These are phyloP conservation scores for Crossocerus cetratus DNA, from an alignment of 2,888 invertebrate genomes.

Conservation along the genomic window DNA sequence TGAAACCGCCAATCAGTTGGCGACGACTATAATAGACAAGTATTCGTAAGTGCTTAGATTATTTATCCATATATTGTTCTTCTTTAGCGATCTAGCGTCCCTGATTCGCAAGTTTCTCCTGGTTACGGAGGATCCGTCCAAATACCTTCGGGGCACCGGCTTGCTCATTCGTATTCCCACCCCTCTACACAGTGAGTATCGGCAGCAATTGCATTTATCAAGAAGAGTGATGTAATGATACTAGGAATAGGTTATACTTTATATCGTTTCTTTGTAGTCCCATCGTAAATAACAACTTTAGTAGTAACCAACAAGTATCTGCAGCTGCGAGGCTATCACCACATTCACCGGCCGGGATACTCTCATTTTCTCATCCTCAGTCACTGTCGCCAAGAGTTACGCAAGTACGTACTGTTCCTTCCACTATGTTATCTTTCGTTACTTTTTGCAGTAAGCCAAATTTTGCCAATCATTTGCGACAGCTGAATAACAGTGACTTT, in stretches of 20 bases:
- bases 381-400: slow-evolving; percentile 80
- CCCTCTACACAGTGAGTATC: slow-evolving; percentile 72
- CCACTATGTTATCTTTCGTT: no score
- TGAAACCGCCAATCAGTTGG: no score
- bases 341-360: slow-evolving; percentile 77
- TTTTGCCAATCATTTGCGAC: no score
- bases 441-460: neutral
- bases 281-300: slow-evolving; percentile 76
- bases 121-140: slow-evolving; percentile 79
- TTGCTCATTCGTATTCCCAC: slow-evolving; percentile 75
- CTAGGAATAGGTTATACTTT: neutral
- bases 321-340: slow-evolving; percentile 80
- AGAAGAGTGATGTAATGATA: neutral
- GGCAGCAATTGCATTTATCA: neutral
- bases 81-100: slow-evolving; percentile 77
- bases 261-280: slow-evolving; percentile 55
- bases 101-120: slow-evolving; percentile 82
- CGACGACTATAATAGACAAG: neutral
- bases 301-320: slow-evolving; percentile 74
- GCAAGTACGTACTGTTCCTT: slow-evolving; percentile 71
- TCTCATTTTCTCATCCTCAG: slow-evolving; percentile 78
- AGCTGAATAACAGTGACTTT: no score
- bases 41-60: neutral
- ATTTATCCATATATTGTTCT: slow-evolving; percentile 10
- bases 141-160: slow-evolving; percentile 75